Base-by-base conservation (phyloP, 2,888 invertebrate species). In the Allolobophora icterica region DNA sequence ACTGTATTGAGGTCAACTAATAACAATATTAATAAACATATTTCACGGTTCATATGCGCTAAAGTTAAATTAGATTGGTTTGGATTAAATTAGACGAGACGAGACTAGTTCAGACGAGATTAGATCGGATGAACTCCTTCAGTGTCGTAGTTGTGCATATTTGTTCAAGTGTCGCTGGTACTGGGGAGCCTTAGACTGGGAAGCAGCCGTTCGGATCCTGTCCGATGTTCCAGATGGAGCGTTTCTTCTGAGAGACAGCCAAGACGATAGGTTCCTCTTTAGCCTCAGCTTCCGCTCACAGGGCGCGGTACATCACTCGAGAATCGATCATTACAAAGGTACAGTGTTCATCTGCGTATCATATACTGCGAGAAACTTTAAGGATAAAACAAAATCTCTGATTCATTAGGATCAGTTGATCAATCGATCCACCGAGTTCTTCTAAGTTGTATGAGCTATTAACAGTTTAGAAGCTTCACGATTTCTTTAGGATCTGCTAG, bases 171-270 rank as follows among this genome's bases (percentile, higher is more conserved):
- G 91, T 84, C 89, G 71, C 21, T 91, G 90, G 87, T 91, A 91
- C 71, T 91, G 91, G 91, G 91, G 91, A 8, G n/a, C 90, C 33
- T 24, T 90, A 40, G 90, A 91, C 87, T 90, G 90, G 33, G 90
- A 89, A 58, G 71, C 89, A 84, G 90, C 91, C n/a, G 91, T 71
- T 38, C 71, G 40, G 45, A 34, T 91, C 30, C 71, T 91, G 15
- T 24, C 38, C 15, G 89, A 84, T 83, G 71, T 35, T 35, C 33
- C 45, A 33, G 91, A 91, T 90, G 97, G 97, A 83, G 96, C 97
- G n/a, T 97, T 97, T 95, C 95, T 97, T 92, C 97, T 97, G 13
- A 96, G 97, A n/a, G 97, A 97, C 95, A 97, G 97, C 0, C 97
- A 97, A 33, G 97, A 97, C 89, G 96, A 96, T 93, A 96, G 96